Conservation (phyloP, 2,797 vertebrate genomes). For the Alcedo atthis region DNA sequence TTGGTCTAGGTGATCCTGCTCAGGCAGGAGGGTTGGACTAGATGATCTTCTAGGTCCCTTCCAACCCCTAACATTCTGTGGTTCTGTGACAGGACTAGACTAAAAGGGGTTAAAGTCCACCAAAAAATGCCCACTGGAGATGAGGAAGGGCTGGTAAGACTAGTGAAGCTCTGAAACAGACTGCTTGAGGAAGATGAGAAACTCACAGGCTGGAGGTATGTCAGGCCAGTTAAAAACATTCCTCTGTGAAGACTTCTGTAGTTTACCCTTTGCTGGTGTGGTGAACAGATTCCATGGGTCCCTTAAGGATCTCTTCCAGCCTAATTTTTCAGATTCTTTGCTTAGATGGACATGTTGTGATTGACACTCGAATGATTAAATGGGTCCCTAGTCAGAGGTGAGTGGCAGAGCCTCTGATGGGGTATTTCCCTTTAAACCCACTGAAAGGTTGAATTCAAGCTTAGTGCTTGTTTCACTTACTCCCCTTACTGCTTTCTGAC, state of each 20-base stretch:
- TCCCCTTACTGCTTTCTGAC: neutral
- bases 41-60: too few relatives aligned
- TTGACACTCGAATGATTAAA: neutral
- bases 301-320: neutral
- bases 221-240: neutral
- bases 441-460: neutral
- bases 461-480: neutral
- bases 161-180: neutral
- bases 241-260: neutral
- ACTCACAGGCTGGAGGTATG: fast-evolving
- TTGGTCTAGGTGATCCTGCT: too few relatives aligned
- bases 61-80: too few relatives aligned
- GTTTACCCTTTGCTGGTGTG: neutral
- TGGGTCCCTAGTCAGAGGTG: neutral
- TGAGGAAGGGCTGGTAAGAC: neutral
- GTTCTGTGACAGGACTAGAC: neutral
- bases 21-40: too few relatives aligned
- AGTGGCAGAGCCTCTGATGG: neutral
- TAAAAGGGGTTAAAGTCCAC: neutral
- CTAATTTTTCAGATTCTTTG: neutral
- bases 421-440: neutral
- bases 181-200: neutral
- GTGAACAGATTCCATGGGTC: neutral
- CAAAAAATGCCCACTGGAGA: neutral
- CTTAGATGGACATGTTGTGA: neutral